Base-by-base conservation (phyloP, 2,797 vertebrate species). In the Enteromius unitaeniatus region DNA sequence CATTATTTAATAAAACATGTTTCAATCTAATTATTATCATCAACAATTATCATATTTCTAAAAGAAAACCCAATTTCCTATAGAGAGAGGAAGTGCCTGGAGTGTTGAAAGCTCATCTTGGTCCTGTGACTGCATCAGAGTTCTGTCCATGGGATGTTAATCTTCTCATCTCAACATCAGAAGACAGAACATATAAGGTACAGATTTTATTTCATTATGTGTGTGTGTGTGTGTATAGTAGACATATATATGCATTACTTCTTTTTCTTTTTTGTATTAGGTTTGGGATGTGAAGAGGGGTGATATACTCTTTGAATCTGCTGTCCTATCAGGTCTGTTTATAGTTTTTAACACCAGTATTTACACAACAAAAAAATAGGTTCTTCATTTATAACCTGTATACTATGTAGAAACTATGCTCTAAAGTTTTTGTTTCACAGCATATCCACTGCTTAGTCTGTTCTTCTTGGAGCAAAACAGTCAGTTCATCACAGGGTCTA, bases 161-260 rank as follows among this genome's bases (percentile, higher is more conserved):
- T 47, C 67, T 93, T 72, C 85, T 98, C 15, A 64, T 97, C 89
- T 97, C 96, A 0, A 93, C 94, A 53, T 98, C 97, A 84, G 95
- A 97, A 89, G 97, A 98, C 89, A 94, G 96, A 82, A 96, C 95
- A 60, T 98, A 98, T 91, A 97, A 96, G 96, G 97, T 95, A 88
- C 3, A 79, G 28, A 64, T 58, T 11, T 23, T 11, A 58, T 58
- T n/a, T n/a, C 19, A 67, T 37, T 34, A 19, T 34, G 7, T 31
- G 15, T 67, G 1, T 65, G 7, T 31, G 10, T 67, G 6, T 42
- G 3, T 1, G 37, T 37, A 67, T 21, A 19, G 9, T 60, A 28
- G 26, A 28, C 28, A 15, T 3, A 62, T 28, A 5, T 28, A 0
- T 1, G 28, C 17, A 31, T 31, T 14, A 31, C 1, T 9, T 47